Evolutionary conservation across 2,888 invertebrate genomes (phyloP).

Genomic region (Platycheirus albimanus): DNA sequence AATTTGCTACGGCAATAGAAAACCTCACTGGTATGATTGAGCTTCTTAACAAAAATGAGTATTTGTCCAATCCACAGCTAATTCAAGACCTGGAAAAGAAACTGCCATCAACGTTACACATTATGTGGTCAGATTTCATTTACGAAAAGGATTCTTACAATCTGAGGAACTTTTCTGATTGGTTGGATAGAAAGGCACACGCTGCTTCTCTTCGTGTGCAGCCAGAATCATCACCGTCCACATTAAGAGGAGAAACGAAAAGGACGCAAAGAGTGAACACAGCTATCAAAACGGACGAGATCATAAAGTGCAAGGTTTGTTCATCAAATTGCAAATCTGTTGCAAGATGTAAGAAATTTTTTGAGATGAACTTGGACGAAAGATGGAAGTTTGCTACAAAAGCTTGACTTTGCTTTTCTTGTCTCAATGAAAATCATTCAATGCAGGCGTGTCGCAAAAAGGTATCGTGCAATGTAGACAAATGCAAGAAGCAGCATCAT

Average conservation of each 20-base stretch:
- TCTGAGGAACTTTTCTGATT: not conserved
- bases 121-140: slow-evolving; percentile 4
- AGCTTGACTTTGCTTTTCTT: not conserved
- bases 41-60: not conserved
- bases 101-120: not conserved
- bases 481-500: not conserved
- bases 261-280: no score
- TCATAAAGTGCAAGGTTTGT: not conserved
- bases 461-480: no score
- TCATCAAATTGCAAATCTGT: not conserved
- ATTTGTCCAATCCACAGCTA: not conserved
- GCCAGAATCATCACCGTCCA: not conserved
- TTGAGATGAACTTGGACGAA: no score
- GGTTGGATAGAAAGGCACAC: not conserved
- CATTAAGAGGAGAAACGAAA: not conserved
- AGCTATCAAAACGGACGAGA: not conserved
- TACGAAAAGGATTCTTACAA: not conserved
- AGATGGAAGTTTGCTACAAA: no score
- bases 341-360: no score
- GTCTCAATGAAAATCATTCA: no score
- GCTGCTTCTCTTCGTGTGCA: not conserved
- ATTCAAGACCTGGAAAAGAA: slow-evolving; percentile 1
- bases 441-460: no score
- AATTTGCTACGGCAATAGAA: slow-evolving; percentile 25
- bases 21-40: slow-evolving; percentile 24